Conservation (phyloP, 2,797 vertebrate species). For the Mormyrus hasselquistii region DNA sequence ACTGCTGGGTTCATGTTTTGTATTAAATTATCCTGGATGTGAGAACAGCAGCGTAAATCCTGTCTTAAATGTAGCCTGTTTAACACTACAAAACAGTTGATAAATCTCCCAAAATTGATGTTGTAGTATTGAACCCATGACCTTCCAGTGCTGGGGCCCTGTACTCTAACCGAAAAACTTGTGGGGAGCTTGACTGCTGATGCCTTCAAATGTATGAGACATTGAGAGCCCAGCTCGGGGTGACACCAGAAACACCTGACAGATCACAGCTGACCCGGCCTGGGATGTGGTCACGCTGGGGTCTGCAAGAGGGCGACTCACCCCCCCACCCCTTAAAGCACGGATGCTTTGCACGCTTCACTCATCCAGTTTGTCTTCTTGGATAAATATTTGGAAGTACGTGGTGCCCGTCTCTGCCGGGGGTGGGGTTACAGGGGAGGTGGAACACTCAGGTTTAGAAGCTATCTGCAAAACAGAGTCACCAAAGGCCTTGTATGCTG, state of each 20-base stretch:
- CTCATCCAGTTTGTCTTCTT: background rate
- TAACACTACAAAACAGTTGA: background rate
- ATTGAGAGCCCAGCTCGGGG: background rate
- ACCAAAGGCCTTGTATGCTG: background rate
- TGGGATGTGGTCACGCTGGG: background rate
- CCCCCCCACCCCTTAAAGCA: background rate
- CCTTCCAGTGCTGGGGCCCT: background rate
- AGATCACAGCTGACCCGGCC: background rate
- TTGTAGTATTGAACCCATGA: background rate
- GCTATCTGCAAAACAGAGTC: background rate
- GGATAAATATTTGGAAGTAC: background rate
- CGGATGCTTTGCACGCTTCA: background rate
- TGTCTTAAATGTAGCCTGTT: background rate
- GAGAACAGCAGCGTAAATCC: background rate
- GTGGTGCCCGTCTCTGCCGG: background rate
- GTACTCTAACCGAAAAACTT: background rate
- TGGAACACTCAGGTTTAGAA: background rate
- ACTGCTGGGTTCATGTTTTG: background rate
- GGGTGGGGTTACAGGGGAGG: background rate
- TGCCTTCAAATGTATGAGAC: background rate
- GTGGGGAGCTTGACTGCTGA: background rate
- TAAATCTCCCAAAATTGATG: background rate
- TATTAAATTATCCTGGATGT: background rate
- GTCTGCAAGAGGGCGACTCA: background rate
- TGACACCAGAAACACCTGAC: background rate